Evolutionary conservation across 2,797 vertebrate species (phyloP), one percentile per base, ranked within the genome.

Genomic region (Spinibarbus caldwelli): DNA sequence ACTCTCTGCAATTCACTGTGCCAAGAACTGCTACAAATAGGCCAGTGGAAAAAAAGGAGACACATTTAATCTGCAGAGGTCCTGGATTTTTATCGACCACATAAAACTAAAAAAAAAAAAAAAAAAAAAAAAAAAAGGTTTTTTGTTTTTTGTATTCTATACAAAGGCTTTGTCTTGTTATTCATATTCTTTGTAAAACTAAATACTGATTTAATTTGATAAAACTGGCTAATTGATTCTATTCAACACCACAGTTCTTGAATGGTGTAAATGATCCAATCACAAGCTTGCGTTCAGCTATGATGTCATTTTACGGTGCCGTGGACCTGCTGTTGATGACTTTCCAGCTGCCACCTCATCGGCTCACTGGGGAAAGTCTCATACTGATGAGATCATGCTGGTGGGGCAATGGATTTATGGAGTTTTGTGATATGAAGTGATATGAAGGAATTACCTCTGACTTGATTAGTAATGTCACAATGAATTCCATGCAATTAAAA

Each of bases 291-390:
- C 31, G 1, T 5, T 82, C 54, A 79, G 80, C 3, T 86, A 66
- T 90, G 87, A 90, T 66, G 72, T 89, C 86, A 90, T 89, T 82
- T 68, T 57, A 26, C 15, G 34, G 75, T 66, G 86, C 54, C 23
- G 2, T 36, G 26, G 34, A 36, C 47, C 49, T 52, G 68, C 15
- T 64, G 29, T 31, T 31, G 75, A 82, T 85, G 78, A 87, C 59
- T 78, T 45, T 52, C 31, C 67, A 85, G 29, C 54, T 64, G 84
- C 73, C 86, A 87, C 67, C 67, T 82, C 84, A 84, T 38, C 77
- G 45, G 81, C 67, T 75, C 11, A 52, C 64, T 2, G 19, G 38
- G 4, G 19, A 47, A 77, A 71, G 81, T 47, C 47, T 82, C 62
- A 36, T 62, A 43, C 29, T 71, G 59, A 86, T 87, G 86, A 87